phyloP scores from a whole-genome alignment of 2,113 vertebrate species.

The Etia nguti region DNA sequence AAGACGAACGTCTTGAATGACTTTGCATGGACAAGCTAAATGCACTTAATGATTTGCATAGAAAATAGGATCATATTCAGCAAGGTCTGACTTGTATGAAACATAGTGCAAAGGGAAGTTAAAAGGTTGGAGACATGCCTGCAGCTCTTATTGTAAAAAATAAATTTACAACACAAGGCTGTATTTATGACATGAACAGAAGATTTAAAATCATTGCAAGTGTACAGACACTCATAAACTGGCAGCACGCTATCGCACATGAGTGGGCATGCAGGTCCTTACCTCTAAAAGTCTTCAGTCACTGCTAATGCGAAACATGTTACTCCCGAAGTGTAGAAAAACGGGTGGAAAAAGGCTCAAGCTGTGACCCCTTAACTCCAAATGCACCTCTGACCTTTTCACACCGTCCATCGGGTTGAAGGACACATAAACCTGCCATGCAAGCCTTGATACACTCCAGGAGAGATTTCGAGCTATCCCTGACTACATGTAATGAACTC shows the following conservation, averaged over 20 bases:
- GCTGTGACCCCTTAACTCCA: conserved; percentile 16
- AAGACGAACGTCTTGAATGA: background rate
- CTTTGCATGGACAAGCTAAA: background rate
- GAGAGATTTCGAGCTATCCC: background rate
- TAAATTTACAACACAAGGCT: background rate
- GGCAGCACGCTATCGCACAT: background rate
- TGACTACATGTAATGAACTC: background rate
- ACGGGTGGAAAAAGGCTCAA: background rate
- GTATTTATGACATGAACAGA: conserved; percentile 3
- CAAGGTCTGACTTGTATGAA: background rate
- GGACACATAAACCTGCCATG: conserved; percentile 7
- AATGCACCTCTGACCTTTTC: conserved; percentile 26
- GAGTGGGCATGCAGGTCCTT: background rate
- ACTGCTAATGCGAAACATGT: background rate
- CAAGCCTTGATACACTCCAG: background rate
- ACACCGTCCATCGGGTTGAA: background rate
- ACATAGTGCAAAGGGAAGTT: background rate
- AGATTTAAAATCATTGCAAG: background rate
- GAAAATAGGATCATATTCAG: background rate
- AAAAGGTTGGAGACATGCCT: background rate
- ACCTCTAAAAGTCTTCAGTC: background rate
- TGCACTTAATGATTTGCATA: background rate
- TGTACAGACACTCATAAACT: background rate
- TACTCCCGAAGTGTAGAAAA: background rate
- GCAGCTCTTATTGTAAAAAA: background rate